A percentile compares a stretch with the other conserved stretches of the same genome.
Conservation (phyloP, 1,140 invertebrate species). For the Coptotermes formosanus region DNA sequence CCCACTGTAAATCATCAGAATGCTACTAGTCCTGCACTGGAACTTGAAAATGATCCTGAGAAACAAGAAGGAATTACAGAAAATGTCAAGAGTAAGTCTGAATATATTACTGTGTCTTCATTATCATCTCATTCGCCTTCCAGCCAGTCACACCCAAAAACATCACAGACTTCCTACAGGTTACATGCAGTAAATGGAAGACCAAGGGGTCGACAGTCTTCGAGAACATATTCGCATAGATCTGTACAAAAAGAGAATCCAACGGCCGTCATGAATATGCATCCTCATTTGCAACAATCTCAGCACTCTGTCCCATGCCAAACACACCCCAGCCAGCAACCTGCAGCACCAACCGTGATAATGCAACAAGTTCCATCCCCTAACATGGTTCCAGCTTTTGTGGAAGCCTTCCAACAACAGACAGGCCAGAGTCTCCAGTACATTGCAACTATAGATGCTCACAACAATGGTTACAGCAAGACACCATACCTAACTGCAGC, state of each 20-base stretch:
- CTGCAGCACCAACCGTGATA: constrained; percentile 57
- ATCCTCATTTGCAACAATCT: neutral
- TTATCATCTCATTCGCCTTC: neutral
- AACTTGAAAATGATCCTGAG: neutral
- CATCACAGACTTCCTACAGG: neutral
- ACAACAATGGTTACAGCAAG: constrained; percentile 48
- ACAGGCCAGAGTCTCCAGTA: constrained; percentile 68
- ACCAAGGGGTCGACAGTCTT: neutral
- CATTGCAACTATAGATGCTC: constrained; percentile 59
- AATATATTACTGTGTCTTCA: neutral
- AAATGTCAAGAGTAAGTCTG: neutral
- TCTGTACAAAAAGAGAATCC: neutral
- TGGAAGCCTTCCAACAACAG: constrained; percentile 64
- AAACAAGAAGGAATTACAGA: constrained; percentile 9
- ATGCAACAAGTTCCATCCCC: constrained; percentile 64
- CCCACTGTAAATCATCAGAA: neutral
- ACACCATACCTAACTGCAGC: constrained; percentile 45
- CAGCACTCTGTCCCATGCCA: neutral
- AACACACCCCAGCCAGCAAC: constrained; percentile 19
- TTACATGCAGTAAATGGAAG: neutral
- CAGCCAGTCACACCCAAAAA: neutral
- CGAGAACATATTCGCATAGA: neutral
- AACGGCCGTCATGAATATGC: neutral
- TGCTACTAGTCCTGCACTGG: neutral
- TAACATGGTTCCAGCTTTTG: constrained; percentile 65